Evolutionary conservation across 2,797 vertebrate genomes (phyloP).

Genomic region (Craterocephalus amniculus): DNA sequence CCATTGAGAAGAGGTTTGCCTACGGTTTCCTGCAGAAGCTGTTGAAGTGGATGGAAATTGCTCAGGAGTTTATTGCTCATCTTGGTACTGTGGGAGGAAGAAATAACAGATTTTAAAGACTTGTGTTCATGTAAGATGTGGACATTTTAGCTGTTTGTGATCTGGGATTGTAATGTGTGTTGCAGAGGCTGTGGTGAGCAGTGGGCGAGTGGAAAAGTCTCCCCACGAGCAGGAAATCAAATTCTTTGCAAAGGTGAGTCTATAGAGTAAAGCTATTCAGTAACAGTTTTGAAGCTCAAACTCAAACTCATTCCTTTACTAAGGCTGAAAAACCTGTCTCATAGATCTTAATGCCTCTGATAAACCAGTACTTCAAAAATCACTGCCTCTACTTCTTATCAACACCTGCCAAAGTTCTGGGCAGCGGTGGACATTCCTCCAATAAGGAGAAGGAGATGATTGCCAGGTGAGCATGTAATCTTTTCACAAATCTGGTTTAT

Average conservation of each 20-base stretch:
- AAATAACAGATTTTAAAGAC: not conserved
- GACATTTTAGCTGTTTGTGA: not conserved
- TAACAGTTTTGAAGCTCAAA: not conserved
- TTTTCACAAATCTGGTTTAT: slow-evolving; percentile 5
- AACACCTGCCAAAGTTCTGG: slow-evolving; percentile 92
- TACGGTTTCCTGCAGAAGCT: slow-evolving; percentile 95
- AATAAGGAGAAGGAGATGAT: slow-evolving; percentile 98
- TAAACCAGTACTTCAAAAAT: slow-evolving; percentile 97
- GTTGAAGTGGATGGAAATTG: slow-evolving; percentile 94
- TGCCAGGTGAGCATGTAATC: slow-evolving; percentile 83
- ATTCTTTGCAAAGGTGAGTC: slow-evolving; percentile 93
- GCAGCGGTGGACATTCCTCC: slow-evolving; percentile 92
- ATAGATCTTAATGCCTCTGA: slow-evolving; percentile 92
- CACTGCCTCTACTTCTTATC: slow-evolving; percentile 97
- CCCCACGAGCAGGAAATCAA: slow-evolving; percentile 97
- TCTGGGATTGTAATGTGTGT: slow-evolving; percentile 8
- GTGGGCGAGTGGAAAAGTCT: slow-evolving; percentile 94
- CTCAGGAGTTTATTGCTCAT: slow-evolving; percentile 95
- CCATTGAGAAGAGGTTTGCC: slow-evolving; percentile 95
- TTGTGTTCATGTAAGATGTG: not conserved
- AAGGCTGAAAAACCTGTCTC: slow-evolving; percentile 27
- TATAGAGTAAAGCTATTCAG: not conserved
- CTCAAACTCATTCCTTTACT: slow-evolving; percentile 2
- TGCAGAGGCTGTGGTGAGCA: slow-evolving; percentile 95
- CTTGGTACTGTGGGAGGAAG: slow-evolving; percentile 80